phyloP scores from a whole-genome alignment of 2,888 invertebrate genomes.

The Embidobia sp. region DNA sequence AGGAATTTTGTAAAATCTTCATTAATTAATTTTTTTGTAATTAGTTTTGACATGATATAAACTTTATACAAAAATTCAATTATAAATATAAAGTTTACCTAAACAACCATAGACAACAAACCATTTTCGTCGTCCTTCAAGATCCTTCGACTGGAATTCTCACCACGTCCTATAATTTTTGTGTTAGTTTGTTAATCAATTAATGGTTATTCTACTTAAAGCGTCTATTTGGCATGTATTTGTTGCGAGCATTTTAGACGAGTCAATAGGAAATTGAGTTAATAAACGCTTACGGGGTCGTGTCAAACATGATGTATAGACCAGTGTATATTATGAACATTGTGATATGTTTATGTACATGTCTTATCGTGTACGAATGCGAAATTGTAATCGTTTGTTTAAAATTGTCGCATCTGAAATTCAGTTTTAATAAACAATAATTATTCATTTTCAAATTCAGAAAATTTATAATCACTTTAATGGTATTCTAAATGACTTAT shows the following conservation, averaged over 20 bases:
- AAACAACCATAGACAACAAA: too few relatives aligned
- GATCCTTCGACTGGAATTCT: conserved; percentile 11
- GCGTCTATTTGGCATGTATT: conserved; percentile 58
- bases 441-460: too few relatives aligned
- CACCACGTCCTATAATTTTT: conserved; percentile 5
- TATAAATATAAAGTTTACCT: too few relatives aligned
- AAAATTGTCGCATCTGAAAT: too few relatives aligned
- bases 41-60: too few relatives aligned
- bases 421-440: too few relatives aligned
- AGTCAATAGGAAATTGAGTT: conserved; percentile 63
- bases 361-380: conserved; percentile 2
- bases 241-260: conserved; percentile 53
- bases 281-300: conserved; percentile 52
- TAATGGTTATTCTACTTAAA: conserved; percentile 58
- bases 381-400: too few relatives aligned
- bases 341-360: conserved; percentile 1
- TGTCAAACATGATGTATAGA: conserved; percentile 42
- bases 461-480: too few relatives aligned
- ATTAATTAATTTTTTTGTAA: too few relatives aligned
- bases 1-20: too few relatives aligned
- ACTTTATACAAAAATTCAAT: too few relatives aligned
- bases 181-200: conserved; percentile 61
- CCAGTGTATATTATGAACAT: conserved; percentile 11
- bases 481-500: too few relatives aligned
- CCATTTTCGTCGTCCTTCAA: background rate